Percentiles rank a stretch among this genome's conserved stretches.
Conservation (phyloP, 2,113 vertebrate genomes). For the Crotalus viridis region DNA sequence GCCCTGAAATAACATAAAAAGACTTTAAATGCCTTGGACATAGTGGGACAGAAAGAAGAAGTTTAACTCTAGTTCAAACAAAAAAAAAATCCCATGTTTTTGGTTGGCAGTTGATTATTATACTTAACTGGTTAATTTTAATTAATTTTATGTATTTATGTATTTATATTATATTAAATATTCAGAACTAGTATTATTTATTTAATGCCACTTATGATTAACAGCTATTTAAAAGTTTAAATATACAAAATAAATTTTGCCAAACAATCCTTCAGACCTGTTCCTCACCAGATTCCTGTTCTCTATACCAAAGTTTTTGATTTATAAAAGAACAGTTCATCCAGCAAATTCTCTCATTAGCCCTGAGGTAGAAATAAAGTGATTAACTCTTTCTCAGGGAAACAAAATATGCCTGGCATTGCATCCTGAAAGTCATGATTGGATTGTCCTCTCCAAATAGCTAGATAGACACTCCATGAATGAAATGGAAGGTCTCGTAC, state of each 20-base stretch:
- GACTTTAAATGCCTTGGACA: background rate
- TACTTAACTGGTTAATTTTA: background rate
- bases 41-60: no score
- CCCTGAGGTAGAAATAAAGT: background rate
- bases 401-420: background rate
- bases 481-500: background rate
- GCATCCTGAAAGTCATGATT: background rate
- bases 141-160: background rate
- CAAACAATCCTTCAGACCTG: background rate
- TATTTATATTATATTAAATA: background rate
- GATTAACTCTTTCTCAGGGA: background rate
- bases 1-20: background rate
- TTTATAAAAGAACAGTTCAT: background rate
- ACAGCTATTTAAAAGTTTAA: background rate
- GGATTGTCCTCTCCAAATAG: background rate
- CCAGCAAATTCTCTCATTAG: background rate
- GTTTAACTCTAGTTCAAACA: background rate
- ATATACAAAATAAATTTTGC: background rate
- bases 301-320: background rate
- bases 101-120: background rate
- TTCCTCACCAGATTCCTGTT: background rate
- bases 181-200: background rate
- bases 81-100: background rate
- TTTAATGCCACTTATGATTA: background rate
- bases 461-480: background rate